Evolutionary conservation across 2,888 invertebrate species (phyloP).

Genomic region (Pseudococcus longispinus): DNA sequence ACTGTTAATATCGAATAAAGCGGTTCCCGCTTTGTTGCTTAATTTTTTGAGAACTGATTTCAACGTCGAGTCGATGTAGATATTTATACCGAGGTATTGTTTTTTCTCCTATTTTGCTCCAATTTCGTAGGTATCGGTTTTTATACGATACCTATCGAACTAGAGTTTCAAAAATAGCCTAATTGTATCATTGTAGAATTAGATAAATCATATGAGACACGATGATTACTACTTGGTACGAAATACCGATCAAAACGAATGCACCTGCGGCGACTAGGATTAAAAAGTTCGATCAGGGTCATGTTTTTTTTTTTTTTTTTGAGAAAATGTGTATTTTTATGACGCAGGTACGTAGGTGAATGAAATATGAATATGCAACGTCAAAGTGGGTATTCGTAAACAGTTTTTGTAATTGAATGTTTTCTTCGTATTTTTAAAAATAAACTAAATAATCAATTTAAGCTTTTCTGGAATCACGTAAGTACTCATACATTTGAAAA

Average conservation of each 20-base stretch:
- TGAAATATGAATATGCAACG: too few species aligned
- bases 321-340: neutral
- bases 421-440: too few species aligned
- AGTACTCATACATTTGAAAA: too few species aligned
- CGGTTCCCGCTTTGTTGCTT: neutral
- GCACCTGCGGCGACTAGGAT: neutral
- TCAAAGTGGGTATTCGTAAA: too few species aligned
- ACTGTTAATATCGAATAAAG: conserved; percentile 42
- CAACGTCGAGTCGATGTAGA: neutral
- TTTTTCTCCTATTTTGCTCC: neutral
- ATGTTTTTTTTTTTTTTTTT: neutral
- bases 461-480: too few species aligned
- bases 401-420: too few species aligned
- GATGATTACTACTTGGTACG: neutral
- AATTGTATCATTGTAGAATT: too few species aligned
- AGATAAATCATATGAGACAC: neutral
- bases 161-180: neutral
- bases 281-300: neutral
- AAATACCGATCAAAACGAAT: neutral
- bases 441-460: too few species aligned
- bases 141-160: neutral
- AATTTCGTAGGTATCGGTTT: neutral
- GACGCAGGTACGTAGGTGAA: neutral
- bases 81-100: neutral
- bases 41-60: conserved; percentile 43